A percentile compares a stretch with the other conserved stretches of the same genome.
Conservation (phyloP, 1,140 invertebrate genomes). For the Adelges cooleyi region DNA sequence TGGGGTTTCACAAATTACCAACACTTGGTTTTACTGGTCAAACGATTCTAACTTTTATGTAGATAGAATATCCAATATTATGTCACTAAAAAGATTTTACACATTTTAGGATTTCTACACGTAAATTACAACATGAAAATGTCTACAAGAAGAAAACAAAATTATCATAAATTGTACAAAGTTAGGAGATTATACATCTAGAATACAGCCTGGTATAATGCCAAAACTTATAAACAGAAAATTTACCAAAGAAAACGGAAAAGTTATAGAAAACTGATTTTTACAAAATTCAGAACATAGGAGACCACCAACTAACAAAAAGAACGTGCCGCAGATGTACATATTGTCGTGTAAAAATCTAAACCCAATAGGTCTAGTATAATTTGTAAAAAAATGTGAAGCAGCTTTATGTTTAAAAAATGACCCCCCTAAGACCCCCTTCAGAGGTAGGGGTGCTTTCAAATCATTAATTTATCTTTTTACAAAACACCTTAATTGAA, state of each 20-base stretch:
- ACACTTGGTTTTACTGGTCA: not conserved
- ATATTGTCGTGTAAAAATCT: not conserved
- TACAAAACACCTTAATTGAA: too few relatives aligned
- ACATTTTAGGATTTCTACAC: too few relatives aligned
- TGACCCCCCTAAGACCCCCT: too few relatives aligned
- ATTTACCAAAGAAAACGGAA: not conserved
- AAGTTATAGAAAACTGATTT: not conserved
- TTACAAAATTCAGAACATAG: not conserved
- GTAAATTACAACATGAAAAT: too few relatives aligned
- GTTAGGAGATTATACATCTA: constrained; percentile 8
- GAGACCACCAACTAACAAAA: not conserved
- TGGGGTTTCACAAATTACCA: constrained; percentile 4
- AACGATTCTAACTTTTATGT: not conserved
- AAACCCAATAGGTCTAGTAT: not conserved
- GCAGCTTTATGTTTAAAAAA: constrained; percentile 1
- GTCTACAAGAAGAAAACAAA: not conserved
- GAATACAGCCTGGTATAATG: not conserved
- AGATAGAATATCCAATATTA: not conserved
- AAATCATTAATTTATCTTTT: too few relatives aligned
- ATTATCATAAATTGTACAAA: constrained; percentile 30
- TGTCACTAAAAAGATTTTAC: not conserved
- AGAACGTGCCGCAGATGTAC: not conserved
- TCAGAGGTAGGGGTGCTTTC: too few relatives aligned
- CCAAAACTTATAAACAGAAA: not conserved
- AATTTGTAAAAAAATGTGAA: not conserved